Conservation (phyloP, 2,113 vertebrate genomes). For the Xenopus borealis region DNA sequence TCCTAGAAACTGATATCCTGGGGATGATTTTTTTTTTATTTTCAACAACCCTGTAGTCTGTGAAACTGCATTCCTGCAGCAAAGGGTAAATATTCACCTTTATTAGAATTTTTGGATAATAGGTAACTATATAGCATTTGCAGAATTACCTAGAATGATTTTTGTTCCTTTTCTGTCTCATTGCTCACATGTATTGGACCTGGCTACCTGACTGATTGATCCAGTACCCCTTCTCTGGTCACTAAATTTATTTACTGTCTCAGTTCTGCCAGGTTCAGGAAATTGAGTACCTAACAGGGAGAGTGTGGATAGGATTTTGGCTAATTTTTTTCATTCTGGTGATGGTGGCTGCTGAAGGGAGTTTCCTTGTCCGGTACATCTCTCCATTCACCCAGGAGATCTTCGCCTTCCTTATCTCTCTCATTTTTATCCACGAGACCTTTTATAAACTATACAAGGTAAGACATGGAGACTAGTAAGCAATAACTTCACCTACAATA, state of each 20-base stretch:
- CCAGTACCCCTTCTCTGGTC: not conserved
- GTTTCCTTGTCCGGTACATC: slow-evolving; percentile 95
- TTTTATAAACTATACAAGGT: slow-evolving; percentile 95
- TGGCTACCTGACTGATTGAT: no score
- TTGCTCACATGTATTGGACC: not conserved
- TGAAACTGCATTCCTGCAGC: no score
- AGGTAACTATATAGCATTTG: no score
- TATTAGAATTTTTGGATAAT: no score
- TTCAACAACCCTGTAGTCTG: no score
- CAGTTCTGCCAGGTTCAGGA: slow-evolving; percentile 90
- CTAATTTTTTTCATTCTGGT: slow-evolving; percentile 89
- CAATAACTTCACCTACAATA: no score
- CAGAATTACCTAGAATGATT: not conserved
- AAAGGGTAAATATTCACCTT: no score
- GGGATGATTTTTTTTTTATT: no score
- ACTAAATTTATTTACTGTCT: not conserved
- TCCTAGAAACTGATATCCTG: no score
- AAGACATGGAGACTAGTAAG: not conserved
- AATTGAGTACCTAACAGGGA: slow-evolving; percentile 91
- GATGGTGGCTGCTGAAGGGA: slow-evolving; percentile 91
- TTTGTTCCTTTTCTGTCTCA: no score
- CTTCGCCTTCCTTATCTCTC: slow-evolving; percentile 96
- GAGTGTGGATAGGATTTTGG: slow-evolving; percentile 98
- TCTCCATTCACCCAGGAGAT: slow-evolving; percentile 98
- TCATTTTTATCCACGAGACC: slow-evolving; percentile 98